Evolutionary conservation across 1,140 invertebrate species (phyloP).

Genomic region (Brevipalpus yothersi): DNA sequence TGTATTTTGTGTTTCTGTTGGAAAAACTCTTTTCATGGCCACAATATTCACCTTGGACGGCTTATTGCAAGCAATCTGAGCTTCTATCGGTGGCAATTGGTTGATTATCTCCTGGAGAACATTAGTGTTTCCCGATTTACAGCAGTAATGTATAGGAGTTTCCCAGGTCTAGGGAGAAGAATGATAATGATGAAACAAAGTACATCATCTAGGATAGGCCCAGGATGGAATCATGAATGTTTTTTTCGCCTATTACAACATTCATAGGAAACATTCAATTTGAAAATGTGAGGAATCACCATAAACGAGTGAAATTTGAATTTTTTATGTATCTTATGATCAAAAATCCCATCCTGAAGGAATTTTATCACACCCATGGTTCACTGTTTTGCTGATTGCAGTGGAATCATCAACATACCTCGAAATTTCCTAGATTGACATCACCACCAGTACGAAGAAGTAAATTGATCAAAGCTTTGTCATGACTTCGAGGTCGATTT

Average conservation of each 20-base stretch:
- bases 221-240: neutral
- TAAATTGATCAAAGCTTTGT: constrained; percentile 62
- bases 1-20: neutral
- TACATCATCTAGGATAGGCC: neutral
- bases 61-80: constrained; percentile 75
- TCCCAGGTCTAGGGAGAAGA: constrained; percentile 44
- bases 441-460: constrained; percentile 72
- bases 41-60: constrained; percentile 36
- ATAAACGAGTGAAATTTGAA: too few species aligned
- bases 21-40: neutral
- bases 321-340: too few species aligned
- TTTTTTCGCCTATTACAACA: too few species aligned
- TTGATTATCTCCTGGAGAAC: constrained; percentile 76
- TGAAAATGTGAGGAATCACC: too few species aligned
- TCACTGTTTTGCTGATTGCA: too few species aligned
- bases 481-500: constrained; percentile 39
- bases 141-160: constrained; percentile 83
- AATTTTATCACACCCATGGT: too few species aligned
- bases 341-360: too few species aligned
- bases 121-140: constrained; percentile 80
- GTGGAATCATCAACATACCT: neutral
- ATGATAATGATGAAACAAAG: constrained; percentile 2
- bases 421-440: constrained; percentile 42
- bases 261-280: too few species aligned
- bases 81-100: constrained; percentile 54